Percentiles rank a stretch among this genome's conserved stretches.
phyloP scores from a whole-genome alignment of 64 coral and sea anemone species.

The Trachythela sp. region DNA sequence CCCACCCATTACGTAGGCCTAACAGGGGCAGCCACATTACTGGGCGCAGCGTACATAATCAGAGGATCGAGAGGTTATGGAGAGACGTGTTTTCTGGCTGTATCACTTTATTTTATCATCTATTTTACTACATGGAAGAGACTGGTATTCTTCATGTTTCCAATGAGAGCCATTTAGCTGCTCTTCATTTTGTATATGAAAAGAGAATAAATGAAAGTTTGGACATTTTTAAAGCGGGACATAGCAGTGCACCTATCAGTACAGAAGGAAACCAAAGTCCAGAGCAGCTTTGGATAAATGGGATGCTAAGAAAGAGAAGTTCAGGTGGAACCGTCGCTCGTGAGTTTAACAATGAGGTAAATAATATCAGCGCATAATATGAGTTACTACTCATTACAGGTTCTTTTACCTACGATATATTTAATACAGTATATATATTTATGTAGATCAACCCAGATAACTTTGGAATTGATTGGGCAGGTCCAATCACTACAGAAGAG shows the following conservation, averaged over 20 bases:
- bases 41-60: neutral
- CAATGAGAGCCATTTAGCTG: neutral
- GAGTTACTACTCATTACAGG: too few species aligned
- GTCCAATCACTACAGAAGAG: too few species aligned
- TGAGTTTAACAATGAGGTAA: neutral
- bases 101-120: constrained; percentile 12
- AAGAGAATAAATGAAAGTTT: constrained; percentile 15
- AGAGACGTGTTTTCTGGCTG: constrained; percentile 23
- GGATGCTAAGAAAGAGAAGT: neutral
- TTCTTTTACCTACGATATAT: too few species aligned
- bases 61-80: neutral
- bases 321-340: too few species aligned
- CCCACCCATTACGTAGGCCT: neutral
- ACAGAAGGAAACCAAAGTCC: constrained; percentile 26
- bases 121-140: constrained; percentile 17
- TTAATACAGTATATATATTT: too few species aligned
- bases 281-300: constrained; percentile 22
- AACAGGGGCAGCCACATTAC: neutral
- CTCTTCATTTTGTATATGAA: neutral
- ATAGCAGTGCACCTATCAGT: neutral
- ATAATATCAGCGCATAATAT: too few species aligned
- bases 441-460: too few species aligned
- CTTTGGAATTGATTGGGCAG: too few species aligned
- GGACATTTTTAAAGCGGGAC: neutral
- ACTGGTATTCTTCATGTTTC: constrained; percentile 9